A percentile compares a stretch with the other conserved stretches of the same genome.
Conservation (phyloP, 2,888 invertebrate species). For the Apocheima hispidaria region DNA sequence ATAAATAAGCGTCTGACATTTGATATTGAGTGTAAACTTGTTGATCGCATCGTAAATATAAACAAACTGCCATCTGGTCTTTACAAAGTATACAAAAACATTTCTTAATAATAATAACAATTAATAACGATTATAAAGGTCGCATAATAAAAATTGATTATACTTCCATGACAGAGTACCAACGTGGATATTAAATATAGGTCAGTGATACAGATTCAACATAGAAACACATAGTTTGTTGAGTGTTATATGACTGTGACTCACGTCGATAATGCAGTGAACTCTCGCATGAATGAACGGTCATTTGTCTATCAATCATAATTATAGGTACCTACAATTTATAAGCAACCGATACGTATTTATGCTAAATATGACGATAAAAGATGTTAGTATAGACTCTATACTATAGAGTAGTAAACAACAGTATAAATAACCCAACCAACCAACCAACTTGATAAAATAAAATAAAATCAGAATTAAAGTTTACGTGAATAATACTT, state of each 20-base stretch:
- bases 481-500: background rate
- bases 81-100: background rate
- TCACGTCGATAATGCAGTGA: constrained; percentile 36
- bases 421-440: too few species aligned
- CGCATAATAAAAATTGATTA: background rate
- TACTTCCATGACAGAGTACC: background rate
- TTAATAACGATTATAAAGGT: background rate
- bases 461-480: background rate
- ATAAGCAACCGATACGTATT: background rate
- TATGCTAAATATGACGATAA: background rate
- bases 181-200: constrained; percentile 30
- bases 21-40: background rate
- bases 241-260: constrained; percentile 31
- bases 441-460: too few species aligned
- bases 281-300: constrained; percentile 30
- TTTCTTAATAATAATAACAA: background rate
- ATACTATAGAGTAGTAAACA: background rate
- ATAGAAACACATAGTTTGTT: constrained; percentile 14
- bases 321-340: constrained; percentile 3
- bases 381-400: background rate
- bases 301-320: constrained; percentile 40
- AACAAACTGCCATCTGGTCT: background rate
- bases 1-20: constrained; percentile 7
- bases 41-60: background rate
- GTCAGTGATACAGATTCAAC: constrained; percentile 35